These are phyloP conservation scores for Chaitophorus viminalis DNA, from an alignment of 2,888 invertebrate species.

Conservation along the genomic window DNA sequence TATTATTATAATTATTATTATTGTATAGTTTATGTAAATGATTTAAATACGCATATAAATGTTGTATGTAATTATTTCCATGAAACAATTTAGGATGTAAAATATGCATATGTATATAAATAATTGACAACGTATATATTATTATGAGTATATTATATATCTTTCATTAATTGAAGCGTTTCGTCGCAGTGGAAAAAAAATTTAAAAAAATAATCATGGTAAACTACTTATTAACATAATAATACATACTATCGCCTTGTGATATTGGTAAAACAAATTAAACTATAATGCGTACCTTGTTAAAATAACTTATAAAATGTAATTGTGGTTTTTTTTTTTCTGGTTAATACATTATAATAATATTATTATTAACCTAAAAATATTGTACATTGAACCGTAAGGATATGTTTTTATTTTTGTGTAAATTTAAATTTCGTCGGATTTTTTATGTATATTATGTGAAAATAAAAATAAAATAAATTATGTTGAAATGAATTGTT, in stretches of 20 bases:
- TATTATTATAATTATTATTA: not conserved
- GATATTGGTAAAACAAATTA: not conserved
- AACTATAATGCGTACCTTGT: not conserved
- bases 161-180: not conserved
- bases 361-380: slow-evolving; percentile 7
- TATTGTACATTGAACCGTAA: slow-evolving; percentile 2
- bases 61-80: not conserved
- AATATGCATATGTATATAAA: not conserved
- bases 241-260: slow-evolving; percentile 13
- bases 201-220: not conserved
- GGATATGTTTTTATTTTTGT: slow-evolving; percentile 8
- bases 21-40: not conserved
- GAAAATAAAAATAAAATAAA: slow-evolving; percentile 39
- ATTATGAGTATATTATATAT: not conserved
- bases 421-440: slow-evolving; percentile 20
- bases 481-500: slow-evolving; percentile 28
- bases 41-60: not conserved
- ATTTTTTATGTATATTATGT: slow-evolving; percentile 32
- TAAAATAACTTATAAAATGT: not conserved
- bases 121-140: not conserved
- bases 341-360: slow-evolving; percentile 2
- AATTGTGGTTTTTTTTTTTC: not conserved
- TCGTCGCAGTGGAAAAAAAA: not conserved
- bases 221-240: not conserved
- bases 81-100: not conserved